Evolutionary conservation across 1,140 invertebrate species (phyloP).

Genomic region (Parapsyche elsis): DNA sequence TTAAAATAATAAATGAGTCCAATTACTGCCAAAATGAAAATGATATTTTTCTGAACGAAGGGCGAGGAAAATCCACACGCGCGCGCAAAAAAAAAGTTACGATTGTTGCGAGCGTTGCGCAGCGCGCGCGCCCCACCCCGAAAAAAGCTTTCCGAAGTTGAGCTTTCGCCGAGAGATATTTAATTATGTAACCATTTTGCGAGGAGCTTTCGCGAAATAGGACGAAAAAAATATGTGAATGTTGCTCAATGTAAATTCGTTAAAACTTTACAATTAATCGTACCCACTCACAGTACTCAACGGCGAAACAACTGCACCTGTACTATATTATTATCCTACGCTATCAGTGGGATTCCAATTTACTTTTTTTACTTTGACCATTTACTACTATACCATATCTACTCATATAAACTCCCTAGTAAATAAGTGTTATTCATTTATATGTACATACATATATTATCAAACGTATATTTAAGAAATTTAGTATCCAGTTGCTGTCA

Average conservation of each 20-base stretch:
- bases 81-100: not conserved
- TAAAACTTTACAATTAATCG: constrained; percentile 8
- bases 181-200: constrained; percentile 13
- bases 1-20: constrained; percentile 47
- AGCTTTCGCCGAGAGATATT: not conserved
- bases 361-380: no score
- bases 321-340: no score
- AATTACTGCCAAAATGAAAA: constrained; percentile 44
- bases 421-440: no score
- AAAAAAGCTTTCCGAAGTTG: constrained; percentile 10
- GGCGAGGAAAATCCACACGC: constrained; percentile 11
- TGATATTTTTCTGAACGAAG: constrained; percentile 38
- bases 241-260: not conserved
- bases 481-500: no score
- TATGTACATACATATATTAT: no score
- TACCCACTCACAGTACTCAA: no score
- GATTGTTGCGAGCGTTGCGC: not conserved
- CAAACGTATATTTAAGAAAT: no score
- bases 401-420: no score
- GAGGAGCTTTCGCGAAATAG: not conserved
- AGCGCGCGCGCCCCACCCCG: not conserved
- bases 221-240: constrained; percentile 12
- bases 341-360: no score
- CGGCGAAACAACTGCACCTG: no score
- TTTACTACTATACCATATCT: no score